These are phyloP conservation scores for Octomys mimax DNA, from an alignment of 2,797 vertebrate species.

Conservation along the genomic window DNA sequence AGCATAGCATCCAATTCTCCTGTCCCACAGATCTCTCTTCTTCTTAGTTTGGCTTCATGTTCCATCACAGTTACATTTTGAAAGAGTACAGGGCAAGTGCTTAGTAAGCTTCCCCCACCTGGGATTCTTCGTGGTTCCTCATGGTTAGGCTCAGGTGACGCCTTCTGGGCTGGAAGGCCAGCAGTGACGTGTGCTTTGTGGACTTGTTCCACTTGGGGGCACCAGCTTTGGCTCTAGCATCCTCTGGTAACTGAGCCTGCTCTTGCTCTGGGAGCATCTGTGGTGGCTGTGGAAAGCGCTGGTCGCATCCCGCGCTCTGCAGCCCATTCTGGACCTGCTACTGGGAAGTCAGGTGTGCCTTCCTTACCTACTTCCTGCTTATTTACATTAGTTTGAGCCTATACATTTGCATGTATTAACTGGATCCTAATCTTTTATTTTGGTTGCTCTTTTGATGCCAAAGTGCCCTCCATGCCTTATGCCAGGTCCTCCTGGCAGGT, in stretches of 20 bases:
- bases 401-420: neutral
- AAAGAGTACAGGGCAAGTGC: neutral
- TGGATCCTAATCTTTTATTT: neutral
- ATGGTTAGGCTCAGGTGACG: neutral
- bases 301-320: fast-evolving
- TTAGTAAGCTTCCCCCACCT: neutral
- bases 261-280: fast-evolving
- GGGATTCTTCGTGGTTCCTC: neutral
- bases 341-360: fast-evolving
- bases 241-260: neutral
- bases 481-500: neutral
- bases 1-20: fast-evolving
- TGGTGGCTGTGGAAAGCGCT: neutral
- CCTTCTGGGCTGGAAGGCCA: too few relatives aligned
- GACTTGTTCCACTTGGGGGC: neutral
- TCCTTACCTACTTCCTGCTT: neutral
- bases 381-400: fast-evolving
- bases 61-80: neutral
- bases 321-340: fast-evolving
- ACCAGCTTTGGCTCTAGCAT: neutral
- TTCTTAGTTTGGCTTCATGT: neutral
- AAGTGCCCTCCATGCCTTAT: too few relatives aligned
- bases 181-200: too few relatives aligned
- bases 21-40: neutral
- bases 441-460: neutral